These are phyloP conservation scores for Drosophila meridionalis DNA, from an alignment of 2,888 invertebrate genomes.

Conservation along the genomic window DNA sequence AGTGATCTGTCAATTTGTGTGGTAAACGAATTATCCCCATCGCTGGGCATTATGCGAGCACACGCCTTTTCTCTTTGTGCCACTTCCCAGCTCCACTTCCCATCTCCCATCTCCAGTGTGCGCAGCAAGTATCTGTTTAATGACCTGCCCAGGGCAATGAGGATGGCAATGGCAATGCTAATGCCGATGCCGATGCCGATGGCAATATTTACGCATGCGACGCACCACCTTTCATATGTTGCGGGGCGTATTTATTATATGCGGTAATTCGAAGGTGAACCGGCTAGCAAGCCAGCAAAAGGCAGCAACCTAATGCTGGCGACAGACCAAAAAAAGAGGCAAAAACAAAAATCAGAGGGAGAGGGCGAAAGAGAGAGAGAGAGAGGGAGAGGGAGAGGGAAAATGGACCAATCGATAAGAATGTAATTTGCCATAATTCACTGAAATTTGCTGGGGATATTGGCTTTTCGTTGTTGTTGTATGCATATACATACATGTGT, in stretches of 20 bases:
- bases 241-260: conserved; percentile 59
- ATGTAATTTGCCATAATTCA: conserved; percentile 83
- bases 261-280: conserved; percentile 45
- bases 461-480: conserved; percentile 41
- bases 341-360: conserved; percentile 6
- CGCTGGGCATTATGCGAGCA: not conserved
- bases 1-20: conserved; percentile 45
- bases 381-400: conserved; percentile 8
- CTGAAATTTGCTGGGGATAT: conserved; percentile 77
- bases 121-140: conserved; percentile 43
- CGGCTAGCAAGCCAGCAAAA: conserved; percentile 22
- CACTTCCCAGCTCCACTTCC: not conserved
- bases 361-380: not conserved
- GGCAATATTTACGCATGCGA: conserved; percentile 45
- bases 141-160: conserved; percentile 11
- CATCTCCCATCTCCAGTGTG: not conserved
- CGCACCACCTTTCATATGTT: conserved; percentile 69
- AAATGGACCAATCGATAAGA: conserved; percentile 80
- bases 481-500: conserved; percentile 8
- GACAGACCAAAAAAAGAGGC: not conserved
- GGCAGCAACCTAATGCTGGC: conserved; percentile 31
- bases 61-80: not conserved
- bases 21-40: conserved; percentile 43
- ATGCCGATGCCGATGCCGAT: conserved; percentile 24
- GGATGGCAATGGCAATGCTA: conserved; percentile 37